Base-by-base conservation (phyloP, 2,797 vertebrate species). In the Kryptopterus vitreolus region DNA sequence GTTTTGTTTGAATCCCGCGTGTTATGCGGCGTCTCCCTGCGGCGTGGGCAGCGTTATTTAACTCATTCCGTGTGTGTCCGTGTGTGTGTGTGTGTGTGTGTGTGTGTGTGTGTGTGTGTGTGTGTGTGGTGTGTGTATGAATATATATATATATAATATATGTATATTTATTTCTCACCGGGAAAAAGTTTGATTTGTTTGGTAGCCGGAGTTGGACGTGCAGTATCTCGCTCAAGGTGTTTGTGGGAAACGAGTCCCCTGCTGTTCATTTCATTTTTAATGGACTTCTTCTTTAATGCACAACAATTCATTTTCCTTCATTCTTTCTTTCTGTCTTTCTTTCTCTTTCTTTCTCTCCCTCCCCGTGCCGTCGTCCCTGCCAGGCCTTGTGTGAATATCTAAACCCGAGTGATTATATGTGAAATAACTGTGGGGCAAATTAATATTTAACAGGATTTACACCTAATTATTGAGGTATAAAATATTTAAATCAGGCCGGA, bases 361-460 rank as follows among this genome's bases (percentile, higher is more conserved):
- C 18, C 48, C 62, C 20, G 33, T 53, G 55, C 22, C 22, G 52
- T 63, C 61, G 12, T 50, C 31, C 38, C 76, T 77, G 24, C 33
- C 46, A 69, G 81, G 52, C 33, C 61, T 76, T 76, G 72, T 85
- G 73, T 86, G 81, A 84, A 77, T 85, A 82, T 82, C 68, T 78
- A 86, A 88, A 81, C 70, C 78, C 46, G 69, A 79, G 71, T 83
- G 77, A 83, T 86, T 86, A 84, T 85, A 74, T 82, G 79, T 79
- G 83, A 76, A 81, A 74, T 84, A 82, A 85, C 86, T 84, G 33
- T 65, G 29, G 82, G 87, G 86, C 84, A 86, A 76, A 87, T 88
- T 52, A 80, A 87, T 87, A 86, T 88, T 88, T 88, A 81, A 88
- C 78, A 61, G 76, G 82, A 82, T 84, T 87, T 87, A 83, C 86